Evolutionary conservation across 1,140 invertebrate species (phyloP), one percentile per base, ranked within the genome.

Genomic region (Drosophila gunungcola): DNA sequence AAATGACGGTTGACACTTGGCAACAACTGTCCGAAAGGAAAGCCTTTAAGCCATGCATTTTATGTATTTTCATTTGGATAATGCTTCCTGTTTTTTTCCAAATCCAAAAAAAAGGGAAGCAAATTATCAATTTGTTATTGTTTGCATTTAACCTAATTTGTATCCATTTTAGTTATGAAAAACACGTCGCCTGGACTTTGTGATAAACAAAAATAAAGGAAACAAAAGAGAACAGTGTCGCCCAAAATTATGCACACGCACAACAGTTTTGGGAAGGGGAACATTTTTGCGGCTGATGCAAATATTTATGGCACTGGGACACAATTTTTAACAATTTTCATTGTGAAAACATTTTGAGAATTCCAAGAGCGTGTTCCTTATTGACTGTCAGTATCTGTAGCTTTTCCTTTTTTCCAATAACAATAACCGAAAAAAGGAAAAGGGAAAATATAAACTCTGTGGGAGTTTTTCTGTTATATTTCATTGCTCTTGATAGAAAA

Each of bases 401-500:
- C 57, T 54, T 42, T 74, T 58, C 48, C 57, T 54, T 42, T 74
- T 58, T 53, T 21, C 73, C 73, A 85, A 85, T 74, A 85, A 86
- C 81, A 85, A 78, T 70, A 85, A 73, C 57, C 13, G 27, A 52
- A 43, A 13, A 34, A 39, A 21, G 25, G 12, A 61, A 48, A 52
- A 46, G 34, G 42, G 29, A 72, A 73, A 81, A 86, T 67, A 86
- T 52, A 68, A 84, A 65, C 63, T 78, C 56, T 52, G 5, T 41
- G 61, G 49, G 52, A 63, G 16, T 21, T 61, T 52, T 49, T 29
- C 29, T 45, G 54, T 58, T 69, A 60, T 80, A 73, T 78, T 74
- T 81, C 65, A 88, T 82, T 39, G 70, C 49, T 73, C 32, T 83
- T 83, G 79, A 86, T 88, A 79, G 79, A 86, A 88, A 88, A 86